Percentiles rank a stretch among this genome's conserved stretches.
phyloP scores from a whole-genome alignment of 2,113 vertebrate species.

The Chaenogobius annularis region DNA sequence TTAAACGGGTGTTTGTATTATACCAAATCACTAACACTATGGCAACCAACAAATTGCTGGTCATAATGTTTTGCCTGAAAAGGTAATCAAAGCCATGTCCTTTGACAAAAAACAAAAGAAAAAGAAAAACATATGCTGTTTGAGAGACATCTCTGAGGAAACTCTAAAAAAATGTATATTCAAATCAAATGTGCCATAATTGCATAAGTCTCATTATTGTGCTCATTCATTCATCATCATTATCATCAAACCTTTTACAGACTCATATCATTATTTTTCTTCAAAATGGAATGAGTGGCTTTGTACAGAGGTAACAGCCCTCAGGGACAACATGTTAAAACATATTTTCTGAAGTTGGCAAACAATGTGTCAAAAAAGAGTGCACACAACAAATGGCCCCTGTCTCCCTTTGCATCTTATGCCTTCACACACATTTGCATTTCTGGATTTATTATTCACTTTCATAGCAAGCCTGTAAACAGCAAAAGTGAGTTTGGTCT shows the following conservation, averaged over 20 bases:
- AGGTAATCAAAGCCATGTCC: constrained; percentile 33
- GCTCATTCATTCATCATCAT: constrained; percentile 20
- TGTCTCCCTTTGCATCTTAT: constrained; percentile 8
- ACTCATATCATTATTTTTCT: background rate
- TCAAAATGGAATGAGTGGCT: constrained; percentile 2
- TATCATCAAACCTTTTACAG: no score
- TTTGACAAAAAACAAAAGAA: constrained; percentile 7
- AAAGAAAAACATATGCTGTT: constrained; percentile 1
- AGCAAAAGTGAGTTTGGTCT: background rate
- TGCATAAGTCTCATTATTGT: constrained; percentile 55
- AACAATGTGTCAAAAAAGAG: constrained; percentile 26
- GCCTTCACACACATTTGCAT: constrained; percentile 6
- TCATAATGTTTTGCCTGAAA: constrained; percentile 15
- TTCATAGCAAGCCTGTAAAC: constrained; percentile 10
- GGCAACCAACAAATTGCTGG: background rate
- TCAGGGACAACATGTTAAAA: background rate
- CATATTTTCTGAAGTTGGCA: background rate
- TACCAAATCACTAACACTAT: background rate
- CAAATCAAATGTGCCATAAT: constrained; percentile 33
- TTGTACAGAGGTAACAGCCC: constrained; percentile 5
- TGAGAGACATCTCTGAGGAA: constrained; percentile 22
- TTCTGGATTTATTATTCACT: constrained; percentile 26
- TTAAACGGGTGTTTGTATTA: no score
- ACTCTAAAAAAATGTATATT: constrained; percentile 13
- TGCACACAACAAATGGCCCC: constrained; percentile 9